These are phyloP conservation scores for Mohoua ochrocephala DNA, from an alignment of 2,113 vertebrate species.

Conservation along the genomic window DNA sequence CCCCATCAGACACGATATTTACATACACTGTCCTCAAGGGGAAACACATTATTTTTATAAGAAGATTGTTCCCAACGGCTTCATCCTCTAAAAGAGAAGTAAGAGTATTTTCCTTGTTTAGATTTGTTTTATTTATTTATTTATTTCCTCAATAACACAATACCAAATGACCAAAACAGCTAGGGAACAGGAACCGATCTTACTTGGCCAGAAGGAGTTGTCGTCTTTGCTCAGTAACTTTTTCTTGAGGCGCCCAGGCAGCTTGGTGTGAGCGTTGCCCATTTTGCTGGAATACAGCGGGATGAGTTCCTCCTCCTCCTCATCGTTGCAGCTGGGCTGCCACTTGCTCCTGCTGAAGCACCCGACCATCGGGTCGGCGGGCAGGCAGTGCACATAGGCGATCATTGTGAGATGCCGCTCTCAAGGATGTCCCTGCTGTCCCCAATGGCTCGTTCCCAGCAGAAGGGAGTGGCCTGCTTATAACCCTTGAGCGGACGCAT, in stretches of 20 bases:
- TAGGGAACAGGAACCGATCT: constrained; percentile 11
- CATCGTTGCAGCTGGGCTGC: constrained; percentile 73
- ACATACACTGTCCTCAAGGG: background rate
- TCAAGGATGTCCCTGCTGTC: constrained; percentile 61
- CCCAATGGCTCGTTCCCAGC: constrained; percentile 48
- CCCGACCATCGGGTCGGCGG: constrained; percentile 72
- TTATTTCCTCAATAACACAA: background rate
- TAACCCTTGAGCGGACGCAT: background rate
- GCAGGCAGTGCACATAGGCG: constrained; percentile 80
- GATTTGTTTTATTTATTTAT: background rate
- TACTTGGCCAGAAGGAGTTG: constrained; percentile 80
- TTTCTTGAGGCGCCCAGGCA: constrained; percentile 68
- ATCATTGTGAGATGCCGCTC: constrained; percentile 76
- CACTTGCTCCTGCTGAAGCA: constrained; percentile 76
- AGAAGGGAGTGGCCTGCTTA: constrained; percentile 56
- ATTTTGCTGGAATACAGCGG: constrained; percentile 69
- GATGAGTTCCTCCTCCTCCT: constrained; percentile 68
- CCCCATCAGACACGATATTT: background rate
- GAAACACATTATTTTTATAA: background rate
- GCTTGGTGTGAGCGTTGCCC: constrained; percentile 74
- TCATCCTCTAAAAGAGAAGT: background rate
- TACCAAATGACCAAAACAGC: background rate
- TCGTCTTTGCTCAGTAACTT: constrained; percentile 76
- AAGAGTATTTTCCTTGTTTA: background rate
- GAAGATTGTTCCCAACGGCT: background rate